Evolutionary conservation across 1,140 invertebrate genomes (phyloP).

Genomic region (Chionoecetes opilio): DNA sequence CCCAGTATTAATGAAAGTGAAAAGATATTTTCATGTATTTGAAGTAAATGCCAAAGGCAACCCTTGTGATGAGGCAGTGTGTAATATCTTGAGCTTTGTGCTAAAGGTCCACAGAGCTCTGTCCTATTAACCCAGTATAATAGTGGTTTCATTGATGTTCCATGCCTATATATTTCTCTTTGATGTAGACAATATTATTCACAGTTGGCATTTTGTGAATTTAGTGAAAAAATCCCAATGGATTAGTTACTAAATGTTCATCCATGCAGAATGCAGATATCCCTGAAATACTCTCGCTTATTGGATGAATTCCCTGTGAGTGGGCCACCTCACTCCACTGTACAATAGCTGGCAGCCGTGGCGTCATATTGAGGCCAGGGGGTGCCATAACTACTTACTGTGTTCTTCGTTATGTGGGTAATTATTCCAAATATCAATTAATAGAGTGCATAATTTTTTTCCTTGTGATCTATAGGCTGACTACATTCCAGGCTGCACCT

Average conservation of each 20-base stretch:
- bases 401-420: constrained; percentile 23
- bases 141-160: neutral
- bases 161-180: constrained; percentile 21
- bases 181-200: constrained; percentile 41
- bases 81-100: neutral
- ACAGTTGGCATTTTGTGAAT: constrained; percentile 13
- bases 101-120: neutral
- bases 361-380: constrained; percentile 65
- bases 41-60: neutral
- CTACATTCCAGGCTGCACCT: constrained; percentile 38
- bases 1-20: neutral
- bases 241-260: constrained; percentile 51
- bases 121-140: constrained; percentile 21
- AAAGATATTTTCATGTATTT: constrained; percentile 34
- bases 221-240: neutral
- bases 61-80: neutral
- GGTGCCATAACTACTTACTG: constrained; percentile 51
- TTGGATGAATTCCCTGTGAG: neutral
- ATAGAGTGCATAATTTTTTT: constrained; percentile 40
- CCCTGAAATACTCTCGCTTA: neutral
- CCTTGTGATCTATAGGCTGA: constrained; percentile 6
- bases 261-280: constrained; percentile 27
- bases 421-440: neutral
- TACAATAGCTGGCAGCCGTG: constrained; percentile 54
- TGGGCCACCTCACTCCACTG: constrained; percentile 35